A percentile compares a stretch with the other conserved stretches of the same genome.
phyloP scores from a whole-genome alignment of 2,113 vertebrate species.

The Thinocorus orbignyianus region DNA sequence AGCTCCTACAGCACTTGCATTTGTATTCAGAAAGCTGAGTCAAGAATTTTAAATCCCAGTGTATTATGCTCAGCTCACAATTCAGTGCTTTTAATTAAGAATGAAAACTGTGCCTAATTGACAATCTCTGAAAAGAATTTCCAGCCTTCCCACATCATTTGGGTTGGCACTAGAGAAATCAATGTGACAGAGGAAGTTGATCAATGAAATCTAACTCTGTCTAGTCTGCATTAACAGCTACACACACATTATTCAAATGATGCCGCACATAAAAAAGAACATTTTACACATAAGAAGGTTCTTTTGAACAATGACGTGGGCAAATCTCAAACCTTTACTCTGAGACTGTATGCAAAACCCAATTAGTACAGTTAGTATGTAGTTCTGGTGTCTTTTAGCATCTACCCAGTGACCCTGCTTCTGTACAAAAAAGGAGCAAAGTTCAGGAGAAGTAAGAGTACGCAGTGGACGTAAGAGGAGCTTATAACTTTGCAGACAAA shows the following conservation, averaged over 20 bases:
- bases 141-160: constrained; percentile 59
- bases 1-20: constrained; percentile 26
- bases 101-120: constrained; percentile 69
- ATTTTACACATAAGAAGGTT: background rate
- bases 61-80: constrained; percentile 56
- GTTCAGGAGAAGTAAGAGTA: background rate
- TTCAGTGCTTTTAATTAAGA: constrained; percentile 68
- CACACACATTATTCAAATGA: background rate
- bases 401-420: background rate
- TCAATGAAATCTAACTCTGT: constrained; percentile 19
- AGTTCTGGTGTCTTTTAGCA: background rate
- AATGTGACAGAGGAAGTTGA: constrained; percentile 37
- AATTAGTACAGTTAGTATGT: background rate
- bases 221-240: background rate
- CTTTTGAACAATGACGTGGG: background rate
- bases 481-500: background rate
- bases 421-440: background rate
- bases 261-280: background rate
- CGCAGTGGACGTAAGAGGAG: background rate
- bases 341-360: background rate
- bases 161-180: constrained; percentile 48
- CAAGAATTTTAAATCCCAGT: constrained; percentile 55
- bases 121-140: constrained; percentile 61
- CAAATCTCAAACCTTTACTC: background rate
- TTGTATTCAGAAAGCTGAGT: constrained; percentile 63